Evolutionary conservation across 1,140 invertebrate genomes (phyloP).

Genomic region (Eumaeus atala): DNA sequence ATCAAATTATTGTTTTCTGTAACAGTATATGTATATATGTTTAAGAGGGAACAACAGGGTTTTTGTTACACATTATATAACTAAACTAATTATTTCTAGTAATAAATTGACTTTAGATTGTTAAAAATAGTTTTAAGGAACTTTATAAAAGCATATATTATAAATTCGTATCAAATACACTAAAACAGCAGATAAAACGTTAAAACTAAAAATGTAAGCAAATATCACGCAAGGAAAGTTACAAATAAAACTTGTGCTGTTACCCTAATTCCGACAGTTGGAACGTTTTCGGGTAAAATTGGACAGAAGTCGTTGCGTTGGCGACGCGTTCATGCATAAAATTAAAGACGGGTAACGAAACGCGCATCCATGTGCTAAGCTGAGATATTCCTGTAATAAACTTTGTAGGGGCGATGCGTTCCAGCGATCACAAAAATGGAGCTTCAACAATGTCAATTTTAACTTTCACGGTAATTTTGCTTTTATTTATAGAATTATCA

Average conservation of each 20-base stretch:
- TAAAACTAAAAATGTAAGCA: background rate
- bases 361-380: conserved; percentile 45
- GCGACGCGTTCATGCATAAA: conserved; percentile 19
- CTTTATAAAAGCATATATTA: background rate
- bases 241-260: background rate
- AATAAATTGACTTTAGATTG: too few relatives aligned
- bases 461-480: background rate
- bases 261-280: conserved; percentile 13
- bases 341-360: conserved; percentile 47
- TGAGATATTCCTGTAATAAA: conserved; percentile 47
- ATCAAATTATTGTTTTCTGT: too few relatives aligned
- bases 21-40: too few relatives aligned
- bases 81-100: too few relatives aligned
- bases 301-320: conserved; percentile 14
- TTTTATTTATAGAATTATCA: background rate
- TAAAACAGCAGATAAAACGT: background rate
- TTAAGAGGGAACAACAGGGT: too few relatives aligned
- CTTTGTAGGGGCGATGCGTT: conserved; percentile 24
- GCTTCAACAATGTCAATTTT: conserved; percentile 10
- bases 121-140: too few relatives aligned
- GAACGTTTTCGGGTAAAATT: conserved; percentile 13
- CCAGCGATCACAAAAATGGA: conserved; percentile 21
- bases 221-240: conserved; percentile 4
- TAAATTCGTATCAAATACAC: background rate
- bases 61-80: too few relatives aligned